phyloP scores from a whole-genome alignment of 2,113 vertebrate species.

The Pteropus alecto region DNA sequence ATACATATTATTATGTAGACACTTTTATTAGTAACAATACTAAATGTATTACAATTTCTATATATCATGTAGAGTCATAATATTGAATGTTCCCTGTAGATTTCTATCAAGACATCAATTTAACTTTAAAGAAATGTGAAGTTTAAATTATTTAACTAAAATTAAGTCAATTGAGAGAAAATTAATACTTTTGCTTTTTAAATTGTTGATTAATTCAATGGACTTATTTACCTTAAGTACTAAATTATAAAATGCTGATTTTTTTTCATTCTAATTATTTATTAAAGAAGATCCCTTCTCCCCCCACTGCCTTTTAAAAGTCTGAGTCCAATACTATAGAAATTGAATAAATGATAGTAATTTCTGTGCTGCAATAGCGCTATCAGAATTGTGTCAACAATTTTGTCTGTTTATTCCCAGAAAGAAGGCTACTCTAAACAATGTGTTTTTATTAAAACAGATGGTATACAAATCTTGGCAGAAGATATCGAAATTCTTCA shows the following conservation, averaged over 20 bases:
- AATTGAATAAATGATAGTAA: constrained; percentile 82
- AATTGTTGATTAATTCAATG: background rate
- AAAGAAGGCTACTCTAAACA: constrained; percentile 80
- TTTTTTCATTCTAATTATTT: constrained; percentile 39
- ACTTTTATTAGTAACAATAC: background rate
- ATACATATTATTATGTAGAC: background rate
- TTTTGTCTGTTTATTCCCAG: constrained; percentile 84
- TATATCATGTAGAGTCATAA: background rate
- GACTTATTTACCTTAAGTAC: background rate
- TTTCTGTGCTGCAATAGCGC: constrained; percentile 84
- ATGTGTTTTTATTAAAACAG: constrained; percentile 74
- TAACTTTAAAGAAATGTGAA: background rate
- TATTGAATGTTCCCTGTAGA: background rate
- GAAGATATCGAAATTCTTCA: constrained; percentile 38
- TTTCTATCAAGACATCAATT: background rate
- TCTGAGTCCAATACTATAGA: constrained; percentile 82
- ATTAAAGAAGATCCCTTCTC: constrained; percentile 40
- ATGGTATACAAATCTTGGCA: constrained; percentile 61
- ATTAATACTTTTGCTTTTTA: background rate
- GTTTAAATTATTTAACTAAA: background rate
- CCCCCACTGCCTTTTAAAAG: constrained; percentile 68
- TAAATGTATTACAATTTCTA: background rate
- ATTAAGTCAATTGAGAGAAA: background rate
- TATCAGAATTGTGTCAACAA: constrained; percentile 80
- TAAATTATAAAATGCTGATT: background rate